Conservation (phyloP, 2,888 invertebrate genomes). For the Acrocyrtus sp. region DNA sequence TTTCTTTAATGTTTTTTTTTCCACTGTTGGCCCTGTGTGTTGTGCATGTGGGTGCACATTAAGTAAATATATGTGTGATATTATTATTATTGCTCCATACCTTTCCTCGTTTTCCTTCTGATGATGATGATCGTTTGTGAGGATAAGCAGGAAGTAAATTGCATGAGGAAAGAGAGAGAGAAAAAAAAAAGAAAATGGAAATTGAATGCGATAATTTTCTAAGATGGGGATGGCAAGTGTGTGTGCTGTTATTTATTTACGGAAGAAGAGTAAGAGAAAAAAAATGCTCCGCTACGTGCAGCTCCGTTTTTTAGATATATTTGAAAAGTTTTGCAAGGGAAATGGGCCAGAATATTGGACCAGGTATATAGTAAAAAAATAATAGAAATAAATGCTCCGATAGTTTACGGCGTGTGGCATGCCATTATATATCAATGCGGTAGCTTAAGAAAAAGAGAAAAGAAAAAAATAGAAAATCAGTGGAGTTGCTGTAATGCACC, state of each 20-base stretch:
- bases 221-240: conserved; percentile 16
- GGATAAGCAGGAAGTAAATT: conserved; percentile 34
- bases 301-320: too few species aligned
- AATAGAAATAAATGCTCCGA: neutral
- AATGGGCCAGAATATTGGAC: conserved; percentile 2
- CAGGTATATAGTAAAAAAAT: neutral
- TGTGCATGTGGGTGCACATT: too few species aligned
- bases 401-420: conserved; percentile 9
- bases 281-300: too few species aligned
- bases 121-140: too few species aligned
- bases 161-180: conserved; percentile 19
- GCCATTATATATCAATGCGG: conserved; percentile 1
- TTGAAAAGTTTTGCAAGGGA: conserved; percentile 50
- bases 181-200: conserved; percentile 12
- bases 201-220: neutral
- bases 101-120: too few species aligned
- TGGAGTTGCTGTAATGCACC: neutral
- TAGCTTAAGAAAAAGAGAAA: too few species aligned
- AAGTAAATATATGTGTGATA: too few species aligned
- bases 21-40: too few species aligned
- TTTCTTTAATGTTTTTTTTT: too few species aligned
- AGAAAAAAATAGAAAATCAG: conserved; percentile 3
- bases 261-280: too few species aligned
- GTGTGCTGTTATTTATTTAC: conserved; percentile 25
- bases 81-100: too few species aligned